phyloP scores from a whole-genome alignment of 2,113 vertebrate genomes.

The Sander vitreus region DNA sequence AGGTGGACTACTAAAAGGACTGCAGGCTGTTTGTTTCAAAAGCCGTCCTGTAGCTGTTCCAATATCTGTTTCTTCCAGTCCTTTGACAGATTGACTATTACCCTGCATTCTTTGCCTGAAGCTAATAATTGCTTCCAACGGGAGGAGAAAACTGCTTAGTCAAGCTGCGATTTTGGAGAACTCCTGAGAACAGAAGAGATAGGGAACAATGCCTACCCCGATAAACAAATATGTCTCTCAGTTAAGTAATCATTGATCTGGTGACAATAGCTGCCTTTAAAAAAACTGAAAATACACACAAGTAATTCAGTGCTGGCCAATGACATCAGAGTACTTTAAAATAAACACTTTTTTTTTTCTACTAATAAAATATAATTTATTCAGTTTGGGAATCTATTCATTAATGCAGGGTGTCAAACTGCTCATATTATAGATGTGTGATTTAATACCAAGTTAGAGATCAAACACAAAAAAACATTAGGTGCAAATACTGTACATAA shows the following conservation, averaged over 20 bases:
- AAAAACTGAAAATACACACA: slow-evolving; percentile 3
- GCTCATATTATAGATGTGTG: background rate
- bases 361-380: background rate
- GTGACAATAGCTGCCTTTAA: slow-evolving; percentile 4
- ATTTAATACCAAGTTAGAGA: background rate
- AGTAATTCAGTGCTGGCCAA: background rate
- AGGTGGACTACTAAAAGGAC: background rate
- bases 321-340: background rate
- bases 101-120: slow-evolving; percentile 41
- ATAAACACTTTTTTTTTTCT: background rate
- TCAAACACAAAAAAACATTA: background rate
- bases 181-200: background rate
- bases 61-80: background rate
- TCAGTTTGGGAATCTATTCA: background rate
- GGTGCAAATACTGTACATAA: background rate
- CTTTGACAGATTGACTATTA: background rate
- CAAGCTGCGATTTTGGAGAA: slow-evolving; percentile 26
- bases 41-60: slow-evolving; percentile 25
- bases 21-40: slow-evolving; percentile 14
- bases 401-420: background rate
- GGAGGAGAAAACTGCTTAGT: slow-evolving; percentile 48
- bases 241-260: slow-evolving; percentile 1
- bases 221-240: slow-evolving; percentile 24
- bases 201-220: slow-evolving; percentile 18
- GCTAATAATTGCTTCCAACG: slow-evolving; percentile 69